These are phyloP conservation scores for Thereuonema tuberculata DNA, from an alignment of 1,140 invertebrate species.

Conservation along the genomic window DNA sequence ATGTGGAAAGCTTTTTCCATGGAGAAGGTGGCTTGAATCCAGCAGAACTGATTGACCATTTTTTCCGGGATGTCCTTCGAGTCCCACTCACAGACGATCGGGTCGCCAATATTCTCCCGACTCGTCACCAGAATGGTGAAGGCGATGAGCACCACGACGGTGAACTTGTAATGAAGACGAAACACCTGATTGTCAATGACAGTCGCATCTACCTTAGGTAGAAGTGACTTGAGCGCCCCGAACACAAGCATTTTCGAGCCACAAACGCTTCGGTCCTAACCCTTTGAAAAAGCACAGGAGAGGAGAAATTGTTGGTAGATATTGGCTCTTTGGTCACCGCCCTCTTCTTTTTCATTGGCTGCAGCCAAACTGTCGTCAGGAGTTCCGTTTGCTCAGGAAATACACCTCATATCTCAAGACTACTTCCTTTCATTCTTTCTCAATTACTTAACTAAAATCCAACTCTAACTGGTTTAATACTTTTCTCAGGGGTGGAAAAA, in stretches of 20 bases:
- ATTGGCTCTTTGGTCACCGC: too few relatives aligned
- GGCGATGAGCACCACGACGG: conserved; percentile 23
- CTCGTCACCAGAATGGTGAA: conserved; percentile 22
- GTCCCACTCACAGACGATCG: conserved; percentile 23
- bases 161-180: conserved; percentile 21
- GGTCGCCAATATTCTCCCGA: conserved; percentile 20
- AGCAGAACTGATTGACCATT: conserved; percentile 35
- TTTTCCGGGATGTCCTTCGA: conserved; percentile 18
- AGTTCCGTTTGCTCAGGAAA: too few relatives aligned
- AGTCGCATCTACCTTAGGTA: background rate
- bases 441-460: too few relatives aligned
- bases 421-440: too few relatives aligned
- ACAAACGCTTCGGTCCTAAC: too few relatives aligned
- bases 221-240: background rate
- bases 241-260: conserved; percentile 1
- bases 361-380: too few relatives aligned
- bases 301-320: too few relatives aligned
- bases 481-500: too few relatives aligned
- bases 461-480: too few relatives aligned
- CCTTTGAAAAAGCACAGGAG: too few relatives aligned
- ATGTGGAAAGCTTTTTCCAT: conserved; percentile 12
- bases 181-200: conserved; percentile 1
- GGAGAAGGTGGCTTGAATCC: conserved; percentile 36
- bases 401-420: too few relatives aligned
- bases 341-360: too few relatives aligned